A percentile compares a stretch with the other conserved stretches of the same genome.
phyloP scores from a whole-genome alignment of 2,113 vertebrate species.

The cattle (Bos taurus) region DNA sequence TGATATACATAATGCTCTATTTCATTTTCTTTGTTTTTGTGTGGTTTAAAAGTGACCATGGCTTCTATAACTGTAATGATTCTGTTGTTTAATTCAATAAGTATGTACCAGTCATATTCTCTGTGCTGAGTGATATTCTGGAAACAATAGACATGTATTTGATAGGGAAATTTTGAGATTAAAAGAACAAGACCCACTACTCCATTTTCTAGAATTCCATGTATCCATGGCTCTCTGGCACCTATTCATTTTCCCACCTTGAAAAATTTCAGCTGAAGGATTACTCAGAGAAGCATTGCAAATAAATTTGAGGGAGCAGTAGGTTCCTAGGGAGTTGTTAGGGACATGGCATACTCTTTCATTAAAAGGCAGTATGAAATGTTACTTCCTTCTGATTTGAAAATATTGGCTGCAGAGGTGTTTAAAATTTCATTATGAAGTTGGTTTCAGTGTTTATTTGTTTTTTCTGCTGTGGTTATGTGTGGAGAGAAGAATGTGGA shows the following conservation, averaged over 20 bases:
- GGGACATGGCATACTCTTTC: neutral
- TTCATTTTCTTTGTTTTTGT: neutral
- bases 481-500: neutral
- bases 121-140: neutral
- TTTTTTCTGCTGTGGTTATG: neutral
- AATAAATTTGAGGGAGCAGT: neutral
- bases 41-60: neutral
- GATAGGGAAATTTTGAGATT: neutral
- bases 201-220: neutral
- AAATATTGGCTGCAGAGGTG: constrained; percentile 13
- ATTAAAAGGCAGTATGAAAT: constrained; percentile 16
- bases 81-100: neutral
- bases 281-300: neutral
- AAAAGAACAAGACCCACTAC: neutral
- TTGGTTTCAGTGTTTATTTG: neutral
- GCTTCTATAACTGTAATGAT: neutral
- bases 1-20: neutral
- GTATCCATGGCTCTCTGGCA: neutral
- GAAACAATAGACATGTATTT: neutral
- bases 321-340: neutral
- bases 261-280: neutral
- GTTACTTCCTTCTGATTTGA: constrained; percentile 17
- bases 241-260: neutral
- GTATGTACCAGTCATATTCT: neutral
- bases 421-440: constrained; percentile 25